Evolutionary conservation across 2,888 invertebrate species (phyloP), one percentile per base, ranked within the genome.

Genomic region (Molanna angustata): DNA sequence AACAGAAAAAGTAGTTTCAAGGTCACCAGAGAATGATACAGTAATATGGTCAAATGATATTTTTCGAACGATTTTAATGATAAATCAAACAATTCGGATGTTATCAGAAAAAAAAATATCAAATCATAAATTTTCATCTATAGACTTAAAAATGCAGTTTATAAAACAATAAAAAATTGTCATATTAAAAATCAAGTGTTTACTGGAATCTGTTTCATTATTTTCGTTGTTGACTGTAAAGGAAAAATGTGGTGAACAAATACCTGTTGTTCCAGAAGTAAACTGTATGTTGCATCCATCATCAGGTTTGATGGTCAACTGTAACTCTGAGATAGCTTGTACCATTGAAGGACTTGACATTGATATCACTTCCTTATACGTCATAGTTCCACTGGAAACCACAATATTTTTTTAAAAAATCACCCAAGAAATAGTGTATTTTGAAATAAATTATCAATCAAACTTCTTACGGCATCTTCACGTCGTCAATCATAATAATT

Each of bases 201-300:
- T n/a, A n/a, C n/a, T n/a, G n/a, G n/a, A n/a, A n/a, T n/a, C n/a
- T n/a, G n/a, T n/a, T n/a, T n/a, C n/a, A n/a, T n/a, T n/a, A n/a
- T n/a, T n/a, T n/a, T n/a, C n/a, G n/a, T n/a, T n/a, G n/a, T n/a
- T n/a, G n/a, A n/a, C n/a, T n/a, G n/a, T n/a, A n/a, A n/a, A n/a
- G n/a, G n/a, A n/a, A n/a, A n/a, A n/a, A n/a, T n/a, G n/a, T n/a
- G n/a, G n/a, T 11, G 6, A 27, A 27, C 35, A 13, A 6, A 35
- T n/a, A 81, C 81, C 62, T 27, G 76, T 76, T 17, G 77, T 76
- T 0, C 77, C 77, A 4, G 93, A 94, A 3, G 93, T 93, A 64
- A 92, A 90, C 67, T 90, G 85, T 61, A 95, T 87, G 65, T 89
- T 85, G 58, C 81, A 81, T 2, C 86, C 83, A 48, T 86, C 84